Evolutionary conservation across 2,113 vertebrate species (phyloP), one percentile per base, ranked within the genome.

Genomic region (Ictidomys tridecemlineatus): DNA sequence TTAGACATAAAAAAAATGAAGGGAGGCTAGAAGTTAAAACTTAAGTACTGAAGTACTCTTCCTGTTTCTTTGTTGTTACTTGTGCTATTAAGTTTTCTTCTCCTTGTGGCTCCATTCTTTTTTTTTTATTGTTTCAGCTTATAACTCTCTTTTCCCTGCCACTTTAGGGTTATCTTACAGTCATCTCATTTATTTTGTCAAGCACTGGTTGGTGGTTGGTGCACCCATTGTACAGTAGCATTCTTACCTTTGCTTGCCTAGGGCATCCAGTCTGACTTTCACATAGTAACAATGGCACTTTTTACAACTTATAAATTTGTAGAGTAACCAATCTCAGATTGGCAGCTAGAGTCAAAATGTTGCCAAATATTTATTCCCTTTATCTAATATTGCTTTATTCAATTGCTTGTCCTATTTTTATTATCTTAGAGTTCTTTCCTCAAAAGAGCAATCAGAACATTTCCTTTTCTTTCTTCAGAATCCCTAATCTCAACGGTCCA

Each of bases 321-420:
- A 83, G 8, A 90, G 42, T 88, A 82, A 80, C 79, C 37, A 93
- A 3, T 89, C 45, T 83, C 37, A 89, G 61, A 78, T 91, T 91
- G 73, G 78, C 95, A 97, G 51, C 82, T 94, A 37, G 96, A 95
- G 72, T 87, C n/a, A 93, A 89, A 74, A 85, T 91, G 53, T 78
- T 96, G 85, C 67, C 94, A 97, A 92, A 65, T 89, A 89, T 53
- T 42, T 96, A 95, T 42, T 96, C 67, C 65, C 34, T 93, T 95
- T 96, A 58, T 61, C 72, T 84, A 84, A 89, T 65, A 18, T 61
- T 96, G 32, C 14, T 77, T 67, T 67, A 77, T 78, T 92, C 70
- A 90, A 0, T 45, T 92, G 67, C 91, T 79, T 96, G 70, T 87
- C 30, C 32, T 63, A 61, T 76, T 90, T 95, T 91, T 86, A 94